Evolutionary conservation across 2,113 vertebrate genomes (phyloP), one percentile per base, ranked within the genome.

Genomic region (Nanorana parkeri): DNA sequence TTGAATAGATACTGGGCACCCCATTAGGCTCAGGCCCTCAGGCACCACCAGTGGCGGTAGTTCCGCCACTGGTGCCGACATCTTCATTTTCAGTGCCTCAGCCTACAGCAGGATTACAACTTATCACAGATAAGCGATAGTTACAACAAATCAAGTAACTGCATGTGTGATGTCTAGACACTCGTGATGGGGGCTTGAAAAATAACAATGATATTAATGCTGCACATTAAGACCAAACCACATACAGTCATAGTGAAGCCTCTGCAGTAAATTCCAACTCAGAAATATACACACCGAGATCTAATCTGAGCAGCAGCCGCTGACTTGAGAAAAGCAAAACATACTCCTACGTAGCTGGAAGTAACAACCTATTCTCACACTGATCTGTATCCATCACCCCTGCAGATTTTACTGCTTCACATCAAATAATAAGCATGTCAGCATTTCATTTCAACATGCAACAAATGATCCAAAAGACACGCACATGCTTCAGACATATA

Each of bases 171-270:
- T 24, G 60, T 63, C 60, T 63, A 63, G 60, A 63, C 60, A 63
- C 23, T 63, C 24, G 60, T 26, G 13, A 63, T 63, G 60, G 21
- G 60, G 21, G 60, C 11, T 63, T 63, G 21, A 63, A 63, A 24
- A 63, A 63, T 63, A 24, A 63, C 60, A 63, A 24, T 63, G 60
- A 63, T 63, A 63, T 63, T 63, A 63, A 63, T 26, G 60, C 24
- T 63, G 23, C 60, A 63, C 21, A 24, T 63, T 63, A 63, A 63
- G 21, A 63, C 8, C 21, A 16, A 63, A 63, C 60, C 60, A 16
- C 60, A 63, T 24, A 24, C 60, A 63, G 60, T 63, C 60, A 63
- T 24, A 63, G 2, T 26, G 60, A 63, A 63, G 60, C 23, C 11
- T 26, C 3, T 6, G 10, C 8, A 2, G 21, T 63, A 63, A 24